These are phyloP conservation scores for Ichneumoninae sp. DNA, from an alignment of 2,888 invertebrate genomes.

Conservation along the genomic window DNA sequence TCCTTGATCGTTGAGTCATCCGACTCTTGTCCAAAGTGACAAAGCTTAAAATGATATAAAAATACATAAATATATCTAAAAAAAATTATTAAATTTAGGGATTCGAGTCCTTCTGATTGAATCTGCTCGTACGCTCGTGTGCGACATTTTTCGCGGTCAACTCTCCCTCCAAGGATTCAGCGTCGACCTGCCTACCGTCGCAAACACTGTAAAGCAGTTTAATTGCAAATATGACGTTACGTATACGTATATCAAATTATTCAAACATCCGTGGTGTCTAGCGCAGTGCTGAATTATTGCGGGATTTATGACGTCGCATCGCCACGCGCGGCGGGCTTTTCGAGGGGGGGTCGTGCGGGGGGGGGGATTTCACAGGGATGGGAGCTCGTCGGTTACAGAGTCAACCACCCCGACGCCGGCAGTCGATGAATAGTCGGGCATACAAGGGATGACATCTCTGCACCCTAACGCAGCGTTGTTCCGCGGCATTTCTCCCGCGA, in stretches of 20 bases:
- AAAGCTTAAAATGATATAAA: no score
- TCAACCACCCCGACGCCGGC: constrained; percentile 67
- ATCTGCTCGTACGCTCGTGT: not conserved
- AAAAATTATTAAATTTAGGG: not conserved
- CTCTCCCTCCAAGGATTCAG: not conserved
- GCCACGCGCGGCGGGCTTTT: constrained; percentile 62
- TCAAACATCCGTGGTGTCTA: constrained; percentile 72
- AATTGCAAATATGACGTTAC: constrained; percentile 60
- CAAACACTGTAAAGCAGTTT: constrained; percentile 39
- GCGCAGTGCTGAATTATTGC: constrained; percentile 72
- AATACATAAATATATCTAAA: no score
- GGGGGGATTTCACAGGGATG: constrained; percentile 42
- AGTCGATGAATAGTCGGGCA: constrained; percentile 65
- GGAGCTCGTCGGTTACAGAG: constrained; percentile 63
- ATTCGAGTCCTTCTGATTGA: not conserved
- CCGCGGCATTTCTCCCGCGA: constrained; percentile 41
- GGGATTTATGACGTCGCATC: constrained; percentile 72
- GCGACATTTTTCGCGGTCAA: not conserved
- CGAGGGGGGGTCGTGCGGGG: not conserved
- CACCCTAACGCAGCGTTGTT: constrained; percentile 40
- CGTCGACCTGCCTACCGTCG: not conserved
- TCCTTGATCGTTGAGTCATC: no score
- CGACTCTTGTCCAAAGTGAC: no score
- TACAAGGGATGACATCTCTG: constrained; percentile 62
- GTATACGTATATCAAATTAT: constrained; percentile 65